phyloP scores from a whole-genome alignment of 1,140 invertebrate species.

The Rhynchophorus ferrugineus region DNA sequence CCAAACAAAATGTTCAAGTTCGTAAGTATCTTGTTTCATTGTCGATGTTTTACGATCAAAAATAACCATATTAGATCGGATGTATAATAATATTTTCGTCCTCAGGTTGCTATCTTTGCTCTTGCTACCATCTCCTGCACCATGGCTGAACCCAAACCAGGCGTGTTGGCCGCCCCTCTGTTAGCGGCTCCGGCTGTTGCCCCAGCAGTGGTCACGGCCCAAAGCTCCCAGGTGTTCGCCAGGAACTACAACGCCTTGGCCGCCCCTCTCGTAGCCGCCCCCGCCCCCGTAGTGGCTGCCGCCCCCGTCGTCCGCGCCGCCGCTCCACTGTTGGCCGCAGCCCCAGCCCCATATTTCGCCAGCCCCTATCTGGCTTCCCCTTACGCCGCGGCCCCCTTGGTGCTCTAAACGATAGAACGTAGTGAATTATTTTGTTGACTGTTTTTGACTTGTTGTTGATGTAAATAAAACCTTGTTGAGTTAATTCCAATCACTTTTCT shows the following conservation, averaged over 20 bases:
- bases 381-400: slow-evolving; percentile 7
- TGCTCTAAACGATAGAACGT: slow-evolving; percentile 5
- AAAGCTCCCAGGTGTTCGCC: slow-evolving; percentile 54
- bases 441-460: not conserved
- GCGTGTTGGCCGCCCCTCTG: not conserved
- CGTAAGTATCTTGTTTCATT: slow-evolving; percentile 31
- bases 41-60: not conserved
- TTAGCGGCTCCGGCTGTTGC: slow-evolving; percentile 32
- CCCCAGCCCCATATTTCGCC: slow-evolving; percentile 16
- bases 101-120: slow-evolving; percentile 20
- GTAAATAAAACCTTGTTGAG: not conserved
- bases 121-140: slow-evolving; percentile 44
- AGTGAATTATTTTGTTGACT: slow-evolving; percentile 3
- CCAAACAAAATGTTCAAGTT: slow-evolving; percentile 37
- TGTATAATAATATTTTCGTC: not conserved
- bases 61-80: too few relatives aligned
- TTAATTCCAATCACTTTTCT: slow-evolving; percentile 2
- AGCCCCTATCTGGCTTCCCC: slow-evolving; percentile 18
- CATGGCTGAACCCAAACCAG: slow-evolving; percentile 42
- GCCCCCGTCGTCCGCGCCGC: slow-evolving; percentile 34
- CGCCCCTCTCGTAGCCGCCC: slow-evolving; percentile 35
- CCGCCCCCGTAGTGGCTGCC: slow-evolving; percentile 33
- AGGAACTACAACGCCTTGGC: slow-evolving; percentile 54
- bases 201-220: slow-evolving; percentile 51
- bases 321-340: slow-evolving; percentile 21